These are phyloP conservation scores for Heliornis fulica DNA, from an alignment of 2,113 vertebrate genomes.

Conservation along the genomic window DNA sequence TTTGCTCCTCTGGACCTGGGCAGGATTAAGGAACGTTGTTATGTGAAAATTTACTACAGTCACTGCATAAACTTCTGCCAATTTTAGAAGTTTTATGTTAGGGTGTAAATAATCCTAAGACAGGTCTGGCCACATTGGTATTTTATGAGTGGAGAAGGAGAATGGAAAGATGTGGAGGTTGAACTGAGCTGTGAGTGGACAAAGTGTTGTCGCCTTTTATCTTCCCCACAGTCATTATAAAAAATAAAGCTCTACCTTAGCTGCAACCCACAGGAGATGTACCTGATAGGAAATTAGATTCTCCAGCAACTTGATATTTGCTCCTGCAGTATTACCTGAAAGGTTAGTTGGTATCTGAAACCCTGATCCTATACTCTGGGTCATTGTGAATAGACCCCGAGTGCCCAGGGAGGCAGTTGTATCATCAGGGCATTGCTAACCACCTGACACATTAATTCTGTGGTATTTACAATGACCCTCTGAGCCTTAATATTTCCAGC, in stretches of 20 bases:
- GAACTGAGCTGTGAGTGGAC: neutral
- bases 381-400: fast-evolving
- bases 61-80: neutral
- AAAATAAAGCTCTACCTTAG: neutral
- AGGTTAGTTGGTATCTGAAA: neutral
- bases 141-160: neutral
- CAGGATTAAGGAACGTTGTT: neutral
- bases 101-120: neutral
- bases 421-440: neutral
- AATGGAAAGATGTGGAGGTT: fast-evolving
- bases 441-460: conserved; percentile 1
- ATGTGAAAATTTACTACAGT: neutral
- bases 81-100: neutral
- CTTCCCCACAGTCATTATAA: neutral
- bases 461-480: neutral
- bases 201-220: neutral
- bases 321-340: neutral
- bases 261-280: neutral
- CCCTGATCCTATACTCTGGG: neutral
- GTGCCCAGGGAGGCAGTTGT: neutral
- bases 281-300: neutral
- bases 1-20: neutral
- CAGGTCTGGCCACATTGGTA: neutral
- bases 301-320: neutral
- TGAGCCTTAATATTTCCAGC: neutral